phyloP scores from a whole-genome alignment of 2,888 invertebrate species.

The Entomobrya proxima region DNA sequence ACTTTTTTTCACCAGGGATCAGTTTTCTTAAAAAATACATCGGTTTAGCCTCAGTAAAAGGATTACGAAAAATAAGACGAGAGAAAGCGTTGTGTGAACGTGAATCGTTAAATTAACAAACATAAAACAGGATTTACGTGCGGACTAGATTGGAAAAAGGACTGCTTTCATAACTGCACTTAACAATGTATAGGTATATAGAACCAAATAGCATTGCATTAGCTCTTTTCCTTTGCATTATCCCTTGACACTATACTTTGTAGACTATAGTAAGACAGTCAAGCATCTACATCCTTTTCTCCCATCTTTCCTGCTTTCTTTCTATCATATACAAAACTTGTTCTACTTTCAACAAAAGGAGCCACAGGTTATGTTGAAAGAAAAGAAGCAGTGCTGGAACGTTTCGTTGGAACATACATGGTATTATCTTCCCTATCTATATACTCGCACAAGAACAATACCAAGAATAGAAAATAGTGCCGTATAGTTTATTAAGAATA shows the following conservation, averaged over 20 bases:
- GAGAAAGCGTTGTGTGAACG: constrained; percentile 12
- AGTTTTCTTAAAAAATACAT: too few relatives aligned
- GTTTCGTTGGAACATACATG: background rate
- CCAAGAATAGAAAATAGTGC: background rate
- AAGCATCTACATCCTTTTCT: background rate
- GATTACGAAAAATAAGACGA: constrained; percentile 39
- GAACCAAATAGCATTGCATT: background rate
- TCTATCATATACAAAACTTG: background rate
- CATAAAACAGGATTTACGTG: constrained; percentile 59
- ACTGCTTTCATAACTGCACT: constrained; percentile 17
- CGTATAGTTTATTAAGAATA: constrained; percentile 18
- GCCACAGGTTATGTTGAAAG: constrained; percentile 58
- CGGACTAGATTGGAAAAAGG: constrained; percentile 58
- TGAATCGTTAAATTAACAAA: constrained; percentile 60
- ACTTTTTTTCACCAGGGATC: background rate
- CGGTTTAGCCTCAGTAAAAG: constrained; percentile 49
- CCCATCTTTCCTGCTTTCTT: background rate
- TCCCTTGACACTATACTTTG: background rate
- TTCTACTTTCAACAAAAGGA: constrained; percentile 18
- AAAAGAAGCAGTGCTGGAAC: background rate
- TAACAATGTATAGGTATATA: constrained; percentile 3
- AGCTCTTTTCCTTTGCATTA: constrained; percentile 19
- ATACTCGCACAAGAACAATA: background rate
- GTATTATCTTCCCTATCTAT: background rate
- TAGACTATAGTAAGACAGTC: background rate